Evolutionary conservation across 2,797 vertebrate genomes (phyloP).

Genomic region (Pseudopleuronectes americanus): DNA sequence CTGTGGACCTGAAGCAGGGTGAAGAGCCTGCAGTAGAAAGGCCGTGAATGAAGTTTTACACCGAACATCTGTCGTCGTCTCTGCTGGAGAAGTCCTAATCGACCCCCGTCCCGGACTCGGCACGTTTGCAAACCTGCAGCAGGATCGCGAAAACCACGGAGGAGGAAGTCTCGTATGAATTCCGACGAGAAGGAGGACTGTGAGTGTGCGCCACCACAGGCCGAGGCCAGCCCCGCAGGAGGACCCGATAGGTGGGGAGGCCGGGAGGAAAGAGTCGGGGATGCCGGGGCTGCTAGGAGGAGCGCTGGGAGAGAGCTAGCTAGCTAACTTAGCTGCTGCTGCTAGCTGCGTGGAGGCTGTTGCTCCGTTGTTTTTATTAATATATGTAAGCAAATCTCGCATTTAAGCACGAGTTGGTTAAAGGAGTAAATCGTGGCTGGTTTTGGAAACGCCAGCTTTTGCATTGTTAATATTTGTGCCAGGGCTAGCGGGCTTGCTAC

Average conservation of each 20-base stretch:
- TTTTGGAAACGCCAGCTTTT: background rate
- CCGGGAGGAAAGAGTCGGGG: slow-evolving; percentile 64
- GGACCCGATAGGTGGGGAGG: slow-evolving; percentile 76
- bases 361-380: background rate
- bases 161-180: slow-evolving; percentile 86
- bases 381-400: background rate
- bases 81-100: slow-evolving; percentile 20
- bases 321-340: slow-evolving; percentile 24
- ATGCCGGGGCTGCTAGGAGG: slow-evolving; percentile 41
- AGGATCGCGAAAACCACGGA: slow-evolving; percentile 49
- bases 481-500: slow-evolving; percentile 16
- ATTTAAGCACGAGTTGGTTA: background rate
- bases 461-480: background rate
- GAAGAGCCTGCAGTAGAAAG: slow-evolving; percentile 65
- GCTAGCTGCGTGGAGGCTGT: slow-evolving; percentile 5
- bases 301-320: slow-evolving; percentile 14
- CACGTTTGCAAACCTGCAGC: slow-evolving; percentile 52
- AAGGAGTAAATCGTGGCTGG: no score
- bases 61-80: slow-evolving; percentile 16
- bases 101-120: slow-evolving; percentile 50
- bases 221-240: slow-evolving; percentile 78
- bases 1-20: slow-evolving; percentile 70
- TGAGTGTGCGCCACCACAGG: slow-evolving; percentile 88
- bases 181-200: slow-evolving; percentile 85
- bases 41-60: slow-evolving; percentile 77